Evolutionary conservation across 2,797 vertebrate genomes (phyloP).

Genomic region (Squalus acanthias): DNA sequence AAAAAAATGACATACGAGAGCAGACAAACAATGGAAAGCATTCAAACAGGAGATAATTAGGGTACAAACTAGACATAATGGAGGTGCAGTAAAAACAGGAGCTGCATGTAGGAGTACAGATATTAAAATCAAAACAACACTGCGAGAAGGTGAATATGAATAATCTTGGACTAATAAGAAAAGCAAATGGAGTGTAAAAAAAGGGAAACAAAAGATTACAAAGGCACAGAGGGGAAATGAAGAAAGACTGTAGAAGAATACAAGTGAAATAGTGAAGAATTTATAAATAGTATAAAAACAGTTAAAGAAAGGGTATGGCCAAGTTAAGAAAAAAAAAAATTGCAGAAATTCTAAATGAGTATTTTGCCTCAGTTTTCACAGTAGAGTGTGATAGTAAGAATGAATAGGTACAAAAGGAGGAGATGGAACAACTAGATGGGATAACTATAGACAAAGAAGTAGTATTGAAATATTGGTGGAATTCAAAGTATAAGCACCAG

Average conservation of each 20-base stretch:
- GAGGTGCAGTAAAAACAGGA: neutral
- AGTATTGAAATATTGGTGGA: neutral
- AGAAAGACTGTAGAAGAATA: no score
- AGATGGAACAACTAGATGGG: neutral
- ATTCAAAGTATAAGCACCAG: neutral
- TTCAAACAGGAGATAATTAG: no score
- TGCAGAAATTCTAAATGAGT: neutral
- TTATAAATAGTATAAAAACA: neutral
- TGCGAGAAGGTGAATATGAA: neutral
- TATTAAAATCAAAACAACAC: neutral
- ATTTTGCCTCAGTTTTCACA: neutral
- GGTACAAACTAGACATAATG: neutral
- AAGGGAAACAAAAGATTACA: no score
- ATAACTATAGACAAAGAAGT: neutral
- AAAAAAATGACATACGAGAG: neutral
- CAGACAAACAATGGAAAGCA: no score
- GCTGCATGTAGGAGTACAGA: neutral
- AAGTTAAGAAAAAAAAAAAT: neutral
- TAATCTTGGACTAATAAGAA: neutral
- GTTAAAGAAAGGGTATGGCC: neutral
- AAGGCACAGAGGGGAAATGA: no score
- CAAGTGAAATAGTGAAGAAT: neutral
- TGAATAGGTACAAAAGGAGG: neutral
- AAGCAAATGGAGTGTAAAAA: no score
- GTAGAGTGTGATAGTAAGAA: neutral